Base-by-base conservation (phyloP, 1,140 invertebrate species). In the Radopholus similis region DNA sequence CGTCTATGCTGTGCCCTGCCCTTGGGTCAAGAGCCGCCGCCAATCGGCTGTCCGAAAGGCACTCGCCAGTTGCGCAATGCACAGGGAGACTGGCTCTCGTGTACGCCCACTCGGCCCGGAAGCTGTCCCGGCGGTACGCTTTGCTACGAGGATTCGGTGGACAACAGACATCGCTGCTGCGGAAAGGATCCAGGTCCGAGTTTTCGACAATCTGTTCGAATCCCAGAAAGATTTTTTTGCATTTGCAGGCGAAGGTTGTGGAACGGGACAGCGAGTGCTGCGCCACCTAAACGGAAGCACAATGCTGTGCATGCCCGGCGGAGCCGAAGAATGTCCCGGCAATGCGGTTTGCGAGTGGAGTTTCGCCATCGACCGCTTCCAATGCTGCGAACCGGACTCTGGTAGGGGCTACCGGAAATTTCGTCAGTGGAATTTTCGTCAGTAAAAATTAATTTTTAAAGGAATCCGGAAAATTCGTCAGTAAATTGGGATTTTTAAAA, bases 321-420 rank as follows among this genome's bases (percentile, higher is more conserved):
- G 54, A 13, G 26, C 70, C 11, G 13, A n/a, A 11, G 56, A 63
- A 40, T 75, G 74, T 56, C 72, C 75, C 11, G 66, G 67, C 23
- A 66, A 40, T 26, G 57, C 72, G 8, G 63, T 78, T 21, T 77
- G 75, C 32, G 74, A 76, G 59, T 77, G 75, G 75, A 70, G 59
- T 77, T 76, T 64, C 26, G 23, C 49, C 13, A 77, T 77, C 58
- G 75, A 77, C 65, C 73, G 72, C 3, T 77, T 77, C 47, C 76
- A 78, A 53, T 77, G 75, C 40, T 77, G 75, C 60, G 76, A 77
- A 47, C 57, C 75, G 13, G 75, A 77, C 56, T 77, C 77, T 49
- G 75, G 74, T 76, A 54, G 15, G 11, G 15, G 21, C 44, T 15
- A 18, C 9, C 26, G 8, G 9, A 42, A 1, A 8, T 28, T 21